Conservation (phyloP, 2,113 vertebrate genomes). For the Chaetura pelagica region DNA sequence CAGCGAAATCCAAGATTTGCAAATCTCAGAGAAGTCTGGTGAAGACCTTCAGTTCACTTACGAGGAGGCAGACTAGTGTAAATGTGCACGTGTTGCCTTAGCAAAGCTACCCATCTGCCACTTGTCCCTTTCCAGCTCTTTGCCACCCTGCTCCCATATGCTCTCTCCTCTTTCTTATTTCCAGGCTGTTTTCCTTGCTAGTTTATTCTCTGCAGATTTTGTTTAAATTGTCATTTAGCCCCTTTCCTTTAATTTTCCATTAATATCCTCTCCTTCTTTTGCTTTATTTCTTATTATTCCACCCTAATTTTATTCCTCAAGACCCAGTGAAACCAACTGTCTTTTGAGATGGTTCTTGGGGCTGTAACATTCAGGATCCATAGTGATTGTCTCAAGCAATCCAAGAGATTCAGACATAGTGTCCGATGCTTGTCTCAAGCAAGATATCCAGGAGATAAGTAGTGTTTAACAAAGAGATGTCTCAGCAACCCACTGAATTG, state of each 20-base stretch:
- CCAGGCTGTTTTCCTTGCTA: not conserved
- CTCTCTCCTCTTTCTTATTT: not conserved
- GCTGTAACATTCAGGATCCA: no score
- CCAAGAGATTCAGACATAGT: no score
- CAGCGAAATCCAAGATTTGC: not conserved
- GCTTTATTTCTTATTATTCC: not conserved
- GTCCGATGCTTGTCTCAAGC: no score
- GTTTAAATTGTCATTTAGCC: not conserved
- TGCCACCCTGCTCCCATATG: not conserved
- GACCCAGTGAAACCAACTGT: not conserved
- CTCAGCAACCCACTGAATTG: no score
- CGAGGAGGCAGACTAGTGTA: not conserved
- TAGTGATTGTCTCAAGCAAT: no score
- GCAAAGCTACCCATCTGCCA: not conserved
- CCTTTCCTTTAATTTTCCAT: not conserved
- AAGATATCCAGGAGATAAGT: no score
- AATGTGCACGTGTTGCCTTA: accelerated
- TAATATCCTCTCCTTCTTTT: not conserved
- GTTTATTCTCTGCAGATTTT: not conserved
- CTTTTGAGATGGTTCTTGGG: not conserved
- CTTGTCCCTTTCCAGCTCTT: not conserved
- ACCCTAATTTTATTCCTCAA: not conserved
- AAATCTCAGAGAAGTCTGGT: not conserved
- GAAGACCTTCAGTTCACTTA: not conserved
- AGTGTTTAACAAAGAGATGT: no score